Evolutionary conservation across 1,140 invertebrate genomes (phyloP).

Genomic region (Metaphire vulgaris): DNA sequence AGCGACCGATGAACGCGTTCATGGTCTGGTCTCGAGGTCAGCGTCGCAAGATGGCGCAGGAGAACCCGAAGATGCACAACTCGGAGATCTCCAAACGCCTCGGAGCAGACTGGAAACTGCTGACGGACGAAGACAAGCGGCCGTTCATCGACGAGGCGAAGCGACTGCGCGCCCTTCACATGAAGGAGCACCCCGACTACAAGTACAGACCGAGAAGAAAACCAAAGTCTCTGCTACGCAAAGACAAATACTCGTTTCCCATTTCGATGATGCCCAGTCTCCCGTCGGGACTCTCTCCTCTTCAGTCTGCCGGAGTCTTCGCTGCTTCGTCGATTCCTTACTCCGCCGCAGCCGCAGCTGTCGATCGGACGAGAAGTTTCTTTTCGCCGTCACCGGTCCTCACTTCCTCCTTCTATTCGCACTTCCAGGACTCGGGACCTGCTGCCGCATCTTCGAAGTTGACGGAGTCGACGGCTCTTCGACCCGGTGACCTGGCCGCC

Average conservation of each 20-base stretch:
- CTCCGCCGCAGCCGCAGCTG: background rate
- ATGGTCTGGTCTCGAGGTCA: constrained; percentile 99
- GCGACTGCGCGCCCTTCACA: constrained; percentile 89
- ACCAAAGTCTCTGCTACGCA: constrained; percentile 51
- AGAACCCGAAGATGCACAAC: constrained; percentile 99
- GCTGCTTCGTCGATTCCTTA: background rate
- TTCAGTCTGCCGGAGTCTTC: background rate
- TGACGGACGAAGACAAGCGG: constrained; percentile 91
- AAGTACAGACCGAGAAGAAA: constrained; percentile 73
- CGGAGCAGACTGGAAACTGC: constrained; percentile 95
- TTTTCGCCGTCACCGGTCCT: background rate
- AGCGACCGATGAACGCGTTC: constrained; percentile 99
- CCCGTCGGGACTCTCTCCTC: background rate
- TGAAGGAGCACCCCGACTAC: constrained; percentile 99
- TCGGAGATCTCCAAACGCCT: constrained; percentile 95
- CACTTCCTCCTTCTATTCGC: background rate
- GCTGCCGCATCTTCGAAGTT: constrained; percentile 12
- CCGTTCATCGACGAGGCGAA: constrained; percentile 99
- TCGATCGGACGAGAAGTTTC: background rate
- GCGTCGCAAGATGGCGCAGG: constrained; percentile 96
- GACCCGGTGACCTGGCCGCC: background rate
- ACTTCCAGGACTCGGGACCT: constrained; percentile 15
- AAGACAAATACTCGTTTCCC: background rate
- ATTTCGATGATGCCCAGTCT: background rate
- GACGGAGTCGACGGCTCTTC: constrained; percentile 11